Conservation (phyloP, 2,113 vertebrate species). For the Gobiocypris rarus region DNA sequence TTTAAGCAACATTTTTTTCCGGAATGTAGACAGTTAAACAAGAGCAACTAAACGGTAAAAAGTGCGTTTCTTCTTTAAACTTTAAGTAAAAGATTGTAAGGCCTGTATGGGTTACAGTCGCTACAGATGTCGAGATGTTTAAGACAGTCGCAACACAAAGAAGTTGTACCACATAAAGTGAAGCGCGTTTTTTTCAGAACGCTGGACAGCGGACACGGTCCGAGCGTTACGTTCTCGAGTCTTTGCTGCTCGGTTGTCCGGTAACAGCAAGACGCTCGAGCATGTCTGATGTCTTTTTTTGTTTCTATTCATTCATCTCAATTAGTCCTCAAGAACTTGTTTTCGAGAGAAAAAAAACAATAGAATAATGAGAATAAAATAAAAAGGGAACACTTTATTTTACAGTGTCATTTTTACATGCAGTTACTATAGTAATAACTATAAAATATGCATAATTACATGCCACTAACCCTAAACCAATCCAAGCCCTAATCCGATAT, state of each 20-base stretch:
- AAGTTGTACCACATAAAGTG: neutral
- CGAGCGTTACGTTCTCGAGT: neutral
- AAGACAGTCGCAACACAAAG: conserved; percentile 8
- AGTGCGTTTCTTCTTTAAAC: neutral
- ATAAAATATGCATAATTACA: too few relatives aligned
- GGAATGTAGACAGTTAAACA: neutral
- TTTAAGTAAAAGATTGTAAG: neutral
- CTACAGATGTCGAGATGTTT: neutral
- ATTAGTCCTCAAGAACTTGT: neutral
- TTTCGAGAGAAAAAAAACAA: neutral
- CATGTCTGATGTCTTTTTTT: neutral
- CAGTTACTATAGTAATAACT: too few relatives aligned
- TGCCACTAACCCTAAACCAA: too few relatives aligned
- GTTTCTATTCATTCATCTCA: neutral
- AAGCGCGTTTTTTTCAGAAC: conserved; percentile 10
- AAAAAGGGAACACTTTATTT: too few relatives aligned
- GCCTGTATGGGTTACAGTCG: neutral
- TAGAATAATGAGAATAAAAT: neutral
- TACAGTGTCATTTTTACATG: too few relatives aligned
- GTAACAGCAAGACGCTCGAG: neutral
- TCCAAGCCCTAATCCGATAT: too few relatives aligned
- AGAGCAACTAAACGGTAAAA: neutral
- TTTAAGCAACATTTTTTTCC: too few relatives aligned
- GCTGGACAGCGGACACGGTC: neutral
- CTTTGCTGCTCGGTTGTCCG: neutral